phyloP scores from a whole-genome alignment of 2,113 vertebrate species.

The Oryzias celebensis region DNA sequence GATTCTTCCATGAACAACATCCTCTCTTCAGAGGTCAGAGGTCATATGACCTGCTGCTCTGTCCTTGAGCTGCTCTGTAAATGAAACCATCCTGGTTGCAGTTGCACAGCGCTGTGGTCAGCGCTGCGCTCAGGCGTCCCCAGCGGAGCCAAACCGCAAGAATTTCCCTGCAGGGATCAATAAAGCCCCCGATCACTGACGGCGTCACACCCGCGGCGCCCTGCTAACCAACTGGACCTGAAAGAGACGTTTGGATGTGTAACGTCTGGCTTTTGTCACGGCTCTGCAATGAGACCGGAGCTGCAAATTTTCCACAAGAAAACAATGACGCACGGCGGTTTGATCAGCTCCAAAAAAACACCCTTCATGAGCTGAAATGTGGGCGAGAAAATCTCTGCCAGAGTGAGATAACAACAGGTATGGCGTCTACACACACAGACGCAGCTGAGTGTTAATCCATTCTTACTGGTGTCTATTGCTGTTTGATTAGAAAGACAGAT shows the following conservation, averaged over 20 bases:
- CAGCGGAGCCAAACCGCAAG: slow-evolving; percentile 12
- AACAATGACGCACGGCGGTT: slow-evolving; percentile 17
- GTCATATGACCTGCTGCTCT: slow-evolving; percentile 28
- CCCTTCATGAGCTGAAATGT: slow-evolving; percentile 9
- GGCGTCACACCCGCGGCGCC: slow-evolving; percentile 15
- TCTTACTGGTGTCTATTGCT: slow-evolving; percentile 32
- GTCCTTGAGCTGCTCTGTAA: slow-evolving; percentile 43
- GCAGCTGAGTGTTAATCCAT: slow-evolving; percentile 31
- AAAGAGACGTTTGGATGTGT: slow-evolving; percentile 22
- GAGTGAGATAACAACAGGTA: slow-evolving; percentile 42
- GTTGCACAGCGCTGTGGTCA: slow-evolving; percentile 12
- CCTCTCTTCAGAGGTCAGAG: slow-evolving; percentile 10
- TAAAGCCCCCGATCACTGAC: slow-evolving; percentile 43
- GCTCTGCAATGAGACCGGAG: slow-evolving; percentile 1
- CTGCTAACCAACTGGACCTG: slow-evolving; percentile 42
- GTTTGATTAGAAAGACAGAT: slow-evolving; percentile 63
- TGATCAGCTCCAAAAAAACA: slow-evolving; percentile 13
- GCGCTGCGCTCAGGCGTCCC: slow-evolving; percentile 11
- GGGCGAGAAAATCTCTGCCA: neutral
- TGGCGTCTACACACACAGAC: neutral
- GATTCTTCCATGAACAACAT: slow-evolving; percentile 2
- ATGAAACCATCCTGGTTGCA: slow-evolving; percentile 25
- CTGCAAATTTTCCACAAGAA: slow-evolving; percentile 4
- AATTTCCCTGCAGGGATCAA: slow-evolving; percentile 59
- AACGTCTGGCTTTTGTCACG: slow-evolving; percentile 4